Evolutionary conservation across 2,888 invertebrate genomes (phyloP).

Genomic region (Hirtodrosophila cameraria): DNA sequence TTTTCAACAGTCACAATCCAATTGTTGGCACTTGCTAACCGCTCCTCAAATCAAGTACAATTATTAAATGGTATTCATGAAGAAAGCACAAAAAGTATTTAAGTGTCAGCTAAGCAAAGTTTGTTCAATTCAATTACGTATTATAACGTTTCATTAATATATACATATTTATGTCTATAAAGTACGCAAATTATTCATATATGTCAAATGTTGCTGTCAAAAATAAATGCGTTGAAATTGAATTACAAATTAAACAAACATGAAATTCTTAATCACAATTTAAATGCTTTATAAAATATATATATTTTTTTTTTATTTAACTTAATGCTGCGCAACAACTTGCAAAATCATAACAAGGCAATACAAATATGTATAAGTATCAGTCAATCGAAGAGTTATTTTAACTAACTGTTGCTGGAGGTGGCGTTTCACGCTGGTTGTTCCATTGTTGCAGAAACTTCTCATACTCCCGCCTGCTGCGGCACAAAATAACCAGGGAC

Average conservation of each 20-base stretch:
- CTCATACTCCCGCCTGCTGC: conserved; percentile 85
- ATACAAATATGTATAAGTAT: conserved; percentile 1
- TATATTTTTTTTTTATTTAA: conserved; percentile 1
- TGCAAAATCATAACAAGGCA: background rate
- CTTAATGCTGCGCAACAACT: conserved; percentile 6
- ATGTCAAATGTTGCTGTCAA: conserved; percentile 50
- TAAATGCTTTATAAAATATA: background rate
- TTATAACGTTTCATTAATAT: conserved; percentile 42
- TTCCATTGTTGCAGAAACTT: conserved; percentile 84
- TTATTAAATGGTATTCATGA: conserved; percentile 68
- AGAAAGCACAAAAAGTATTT: conserved; percentile 63
- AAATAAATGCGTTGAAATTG: conserved; percentile 28
- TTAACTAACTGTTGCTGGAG: background rate
- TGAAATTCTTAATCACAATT: background rate
- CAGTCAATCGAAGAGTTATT: background rate
- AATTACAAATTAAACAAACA: background rate
- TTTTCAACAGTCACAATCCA: conserved; percentile 37
- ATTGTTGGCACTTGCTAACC: conserved; percentile 22
- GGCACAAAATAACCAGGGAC: conserved; percentile 86
- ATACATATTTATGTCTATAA: conserved; percentile 50
- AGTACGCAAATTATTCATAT: conserved; percentile 41
- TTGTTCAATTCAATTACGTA: conserved; percentile 24
- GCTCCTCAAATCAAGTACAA: conserved; percentile 65
- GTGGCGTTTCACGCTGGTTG: background rate
- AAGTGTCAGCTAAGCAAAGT: conserved; percentile 61